Conservation (phyloP, 2,888 invertebrate genomes). For the Lasiommata megera region DNA sequence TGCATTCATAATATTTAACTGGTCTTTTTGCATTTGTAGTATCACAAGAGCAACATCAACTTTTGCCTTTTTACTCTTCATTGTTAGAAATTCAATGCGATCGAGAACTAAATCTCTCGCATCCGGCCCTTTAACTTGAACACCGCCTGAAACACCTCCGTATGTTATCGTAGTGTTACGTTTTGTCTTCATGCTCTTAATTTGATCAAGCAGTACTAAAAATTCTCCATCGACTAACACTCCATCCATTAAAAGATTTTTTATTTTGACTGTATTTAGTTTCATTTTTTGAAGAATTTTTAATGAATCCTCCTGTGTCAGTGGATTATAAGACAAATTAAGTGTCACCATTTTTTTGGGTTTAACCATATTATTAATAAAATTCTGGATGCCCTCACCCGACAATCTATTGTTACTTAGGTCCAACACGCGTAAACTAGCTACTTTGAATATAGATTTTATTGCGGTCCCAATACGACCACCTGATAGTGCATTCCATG, state of each 20-base stretch:
- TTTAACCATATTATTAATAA: constrained; percentile 38
- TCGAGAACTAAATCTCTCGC: constrained; percentile 51
- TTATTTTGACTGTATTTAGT: constrained; percentile 41
- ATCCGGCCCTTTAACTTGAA: constrained; percentile 41
- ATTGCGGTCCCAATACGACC: constrained; percentile 44
- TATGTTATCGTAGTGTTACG: constrained; percentile 45
- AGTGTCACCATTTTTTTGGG: constrained; percentile 49
- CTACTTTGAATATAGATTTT: constrained; percentile 40
- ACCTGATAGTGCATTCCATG: constrained; percentile 55
- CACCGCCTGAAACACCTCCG: constrained; percentile 42
- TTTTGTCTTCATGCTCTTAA: constrained; percentile 41
- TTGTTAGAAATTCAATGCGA: constrained; percentile 49
- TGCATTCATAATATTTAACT: constrained; percentile 34
- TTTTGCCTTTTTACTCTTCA: constrained; percentile 43
- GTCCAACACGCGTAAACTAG: constrained; percentile 44
- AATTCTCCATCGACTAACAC: constrained; percentile 46
- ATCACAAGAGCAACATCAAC: constrained; percentile 50
- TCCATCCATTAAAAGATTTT: constrained; percentile 51
- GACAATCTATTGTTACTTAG: constrained; percentile 54
- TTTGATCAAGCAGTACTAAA: constrained; percentile 36
- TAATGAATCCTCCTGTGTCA: constrained; percentile 48
- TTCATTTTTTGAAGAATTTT: constrained; percentile 45
- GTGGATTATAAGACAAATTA: constrained; percentile 56
- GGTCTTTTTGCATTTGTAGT: constrained; percentile 48
- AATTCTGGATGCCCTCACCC: constrained; percentile 41